These are phyloP conservation scores for Bombus soroeensis DNA, from an alignment of 1,140 invertebrate genomes.

Conservation along the genomic window DNA sequence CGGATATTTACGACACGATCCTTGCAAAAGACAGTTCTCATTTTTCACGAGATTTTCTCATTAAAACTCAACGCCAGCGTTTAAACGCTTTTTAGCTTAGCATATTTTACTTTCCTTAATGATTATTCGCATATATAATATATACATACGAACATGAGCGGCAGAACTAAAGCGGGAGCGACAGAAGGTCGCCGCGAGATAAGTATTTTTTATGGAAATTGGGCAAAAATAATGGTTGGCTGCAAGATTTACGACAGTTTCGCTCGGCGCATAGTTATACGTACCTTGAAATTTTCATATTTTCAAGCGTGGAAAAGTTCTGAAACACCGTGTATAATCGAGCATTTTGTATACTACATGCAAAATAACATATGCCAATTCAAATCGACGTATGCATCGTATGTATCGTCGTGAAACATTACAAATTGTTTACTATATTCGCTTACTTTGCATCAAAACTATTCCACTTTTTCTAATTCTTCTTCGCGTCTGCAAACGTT, in stretches of 20 bases:
- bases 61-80: neutral
- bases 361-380: neutral
- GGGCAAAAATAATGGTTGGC: neutral
- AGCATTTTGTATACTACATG: neutral
- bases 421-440: too few relatives aligned
- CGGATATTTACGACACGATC: conserved; percentile 10
- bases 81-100: neutral
- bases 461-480: too few relatives aligned
- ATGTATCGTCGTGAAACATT: too few relatives aligned
- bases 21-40: neutral
- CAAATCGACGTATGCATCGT: too few relatives aligned
- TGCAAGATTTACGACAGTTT: neutral
- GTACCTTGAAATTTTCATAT: neutral
- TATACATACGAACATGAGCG: neutral
- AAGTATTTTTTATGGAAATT: neutral
- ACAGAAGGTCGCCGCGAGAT: neutral
- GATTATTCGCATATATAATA: neutral
- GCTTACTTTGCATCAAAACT: too few relatives aligned
- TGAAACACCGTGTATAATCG: neutral
- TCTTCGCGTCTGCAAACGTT: too few relatives aligned
- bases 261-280: neutral
- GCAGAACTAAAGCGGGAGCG: too few relatives aligned
- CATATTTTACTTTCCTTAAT: conserved; percentile 26
- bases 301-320: neutral
- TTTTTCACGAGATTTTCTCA: conserved; percentile 23